Conservation (phyloP, 2,113 vertebrate species). For the Lepisosteus oculatus region DNA sequence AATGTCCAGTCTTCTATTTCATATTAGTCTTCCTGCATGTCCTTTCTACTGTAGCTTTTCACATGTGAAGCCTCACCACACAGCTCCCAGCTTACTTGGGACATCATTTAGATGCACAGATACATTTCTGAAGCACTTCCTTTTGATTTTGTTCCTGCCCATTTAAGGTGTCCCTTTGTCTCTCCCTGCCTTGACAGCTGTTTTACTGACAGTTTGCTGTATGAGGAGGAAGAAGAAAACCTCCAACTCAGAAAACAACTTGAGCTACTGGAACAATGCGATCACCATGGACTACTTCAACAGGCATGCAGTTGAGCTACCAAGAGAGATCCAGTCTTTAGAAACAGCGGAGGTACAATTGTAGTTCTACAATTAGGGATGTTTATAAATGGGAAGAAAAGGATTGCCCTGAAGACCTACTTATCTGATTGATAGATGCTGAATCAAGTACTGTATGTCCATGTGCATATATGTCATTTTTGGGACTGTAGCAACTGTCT, state of each 20-base stretch:
- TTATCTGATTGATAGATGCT: too few relatives aligned
- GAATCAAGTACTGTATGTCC: too few relatives aligned
- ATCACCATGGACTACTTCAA: slow-evolving; percentile 99
- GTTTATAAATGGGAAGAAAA: neutral
- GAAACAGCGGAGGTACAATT: slow-evolving; percentile 86
- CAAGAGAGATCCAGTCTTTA: slow-evolving; percentile 90
- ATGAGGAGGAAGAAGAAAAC: slow-evolving; percentile 94
- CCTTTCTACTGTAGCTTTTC: too few relatives aligned
- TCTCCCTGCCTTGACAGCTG: slow-evolving; percentile 67
- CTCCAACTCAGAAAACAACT: slow-evolving; percentile 89
- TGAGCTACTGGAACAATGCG: slow-evolving; percentile 98
- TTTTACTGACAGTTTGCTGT: slow-evolving; percentile 93
- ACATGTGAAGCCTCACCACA: too few relatives aligned
- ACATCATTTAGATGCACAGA: too few relatives aligned
- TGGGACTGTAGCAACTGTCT: too few relatives aligned
- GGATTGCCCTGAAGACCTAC: neutral
- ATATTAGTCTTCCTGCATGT: too few relatives aligned
- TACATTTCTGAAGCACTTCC: too few relatives aligned
- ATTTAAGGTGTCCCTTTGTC: neutral
- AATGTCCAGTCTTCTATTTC: too few relatives aligned
- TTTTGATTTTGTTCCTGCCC: neutral
- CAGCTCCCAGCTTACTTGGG: too few relatives aligned
- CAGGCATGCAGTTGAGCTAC: slow-evolving; percentile 90
- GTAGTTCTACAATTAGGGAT: neutral
- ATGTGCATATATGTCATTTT: too few relatives aligned